Evolutionary conservation across 2,888 invertebrate species (phyloP).

Genomic region (Ypsolopha scabrella): DNA sequence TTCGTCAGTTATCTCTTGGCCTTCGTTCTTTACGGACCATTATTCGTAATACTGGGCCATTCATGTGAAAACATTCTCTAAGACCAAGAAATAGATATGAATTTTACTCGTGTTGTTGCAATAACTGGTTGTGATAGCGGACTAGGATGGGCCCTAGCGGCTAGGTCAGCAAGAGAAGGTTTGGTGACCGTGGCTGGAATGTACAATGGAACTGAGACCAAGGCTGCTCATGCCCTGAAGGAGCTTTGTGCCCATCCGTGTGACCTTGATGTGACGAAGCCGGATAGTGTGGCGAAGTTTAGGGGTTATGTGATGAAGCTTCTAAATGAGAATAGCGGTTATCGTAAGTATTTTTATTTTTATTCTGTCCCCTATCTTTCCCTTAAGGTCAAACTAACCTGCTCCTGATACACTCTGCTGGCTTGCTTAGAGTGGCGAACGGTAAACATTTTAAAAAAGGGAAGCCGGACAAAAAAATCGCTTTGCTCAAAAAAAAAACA

Average conservation of each 20-base stretch:
- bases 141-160: constrained; percentile 80
- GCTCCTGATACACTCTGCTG: too few relatives aligned
- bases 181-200: constrained; percentile 84
- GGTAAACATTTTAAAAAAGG: too few relatives aligned
- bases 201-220: constrained; percentile 67
- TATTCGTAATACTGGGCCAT: not conserved
- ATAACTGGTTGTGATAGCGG: constrained; percentile 92
- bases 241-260: constrained; percentile 53
- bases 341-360: constrained; percentile 45
- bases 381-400: too few relatives aligned
- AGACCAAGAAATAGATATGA: not conserved
- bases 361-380: not conserved
- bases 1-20: constrained; percentile 29
- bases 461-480: too few relatives aligned
- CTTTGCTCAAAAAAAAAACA: too few relatives aligned
- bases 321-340: constrained; percentile 55
- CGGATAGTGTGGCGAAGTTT: constrained; percentile 66
- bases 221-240: constrained; percentile 60
- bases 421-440: too few relatives aligned
- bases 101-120: constrained; percentile 62
- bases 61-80: not conserved
- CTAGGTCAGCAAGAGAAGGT: constrained; percentile 72
- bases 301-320: constrained; percentile 50
- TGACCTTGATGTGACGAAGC: constrained; percentile 76
- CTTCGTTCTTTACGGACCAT: constrained; percentile 5